Percentiles rank a stretch among this genome's conserved stretches.
These are phyloP conservation scores for Amphipoea lucens DNA, from an alignment of 2,888 invertebrate genomes.

Conservation along the genomic window DNA sequence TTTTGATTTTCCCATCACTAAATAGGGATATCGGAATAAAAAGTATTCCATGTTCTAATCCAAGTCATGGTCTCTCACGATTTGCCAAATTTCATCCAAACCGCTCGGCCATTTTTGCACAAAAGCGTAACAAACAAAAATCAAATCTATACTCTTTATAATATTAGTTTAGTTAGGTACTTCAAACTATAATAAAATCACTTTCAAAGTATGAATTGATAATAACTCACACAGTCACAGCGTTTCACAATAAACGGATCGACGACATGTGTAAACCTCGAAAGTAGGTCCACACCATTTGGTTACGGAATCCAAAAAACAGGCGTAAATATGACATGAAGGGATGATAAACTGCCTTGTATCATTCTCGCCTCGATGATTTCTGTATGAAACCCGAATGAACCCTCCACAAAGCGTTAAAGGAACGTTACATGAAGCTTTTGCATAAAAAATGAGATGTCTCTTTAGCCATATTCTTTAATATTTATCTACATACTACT, in stretches of 20 bases:
- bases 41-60: not conserved
- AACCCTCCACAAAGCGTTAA: constrained; percentile 65
- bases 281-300: not conserved
- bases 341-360: constrained; percentile 78
- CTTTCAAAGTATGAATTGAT: not conserved
- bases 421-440: constrained; percentile 57
- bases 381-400: constrained; percentile 64
- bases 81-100: not conserved
- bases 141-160: too few relatives aligned
- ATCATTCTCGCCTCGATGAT: constrained; percentile 76
- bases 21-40: not conserved
- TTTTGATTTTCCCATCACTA: too few relatives aligned
- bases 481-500: not conserved
- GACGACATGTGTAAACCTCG: not conserved
- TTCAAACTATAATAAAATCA: too few relatives aligned
- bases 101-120: not conserved
- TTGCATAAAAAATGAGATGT: constrained; percentile 62
- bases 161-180: not conserved
- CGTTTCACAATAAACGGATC: not conserved
- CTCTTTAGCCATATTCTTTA: constrained; percentile 34
- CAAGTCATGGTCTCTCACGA: not conserved
- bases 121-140: too few relatives aligned
- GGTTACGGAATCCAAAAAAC: constrained; percentile 62
- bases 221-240: not conserved
- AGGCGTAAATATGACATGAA: constrained; percentile 76